Base-by-base conservation (phyloP, 2,797 vertebrate species). In the Thunnus albacares region DNA sequence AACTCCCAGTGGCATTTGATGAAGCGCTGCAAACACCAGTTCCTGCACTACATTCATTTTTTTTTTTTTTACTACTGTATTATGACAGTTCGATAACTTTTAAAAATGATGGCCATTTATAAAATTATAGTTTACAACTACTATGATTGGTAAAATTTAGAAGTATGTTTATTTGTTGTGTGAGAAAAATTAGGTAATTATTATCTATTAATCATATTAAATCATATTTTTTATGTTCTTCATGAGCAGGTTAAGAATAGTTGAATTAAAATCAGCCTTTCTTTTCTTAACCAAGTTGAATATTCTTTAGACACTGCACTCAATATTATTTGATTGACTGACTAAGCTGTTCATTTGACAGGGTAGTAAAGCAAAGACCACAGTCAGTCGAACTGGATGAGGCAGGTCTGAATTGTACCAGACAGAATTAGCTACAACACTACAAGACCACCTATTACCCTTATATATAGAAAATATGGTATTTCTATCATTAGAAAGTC, bases 401-500 rank as follows among this genome's bases (percentile, higher is more conserved):
- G 64, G 24, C 22, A 61, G 35, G 22, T 45, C 51, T 61, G 59
- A 58, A 79, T n/a, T 49, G 24, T 17, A 55, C 18, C 28, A 67
- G 38, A 53, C 57, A 30, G 47, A 57, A 14, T 57, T 65, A 71
- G 47, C 41, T n/a, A 24, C 24, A n/a, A 51, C 33, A 69, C 30
- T 30, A 49, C 51, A 2, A 52, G 28, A 67, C 30, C 13, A 38
- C 49, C 49, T 43, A 59, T 79, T 65, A 69, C 38, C 22, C 5
- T 7, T 41, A 49, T 28, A 30, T 33, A 4, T 57, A 65, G 22
- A 74, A 61, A 5, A 75, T 20, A 65, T 53, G 53, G 38, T 45
- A 45, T 17, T 67, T 79, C 35, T 77, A 43, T 71, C 38, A 62
- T 61, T 69, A 69, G 61, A 35, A 56, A 59, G 12, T 49, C 30